Evolutionary conservation across 2,797 vertebrate genomes (phyloP).

Genomic region (Poliocrania exsul): DNA sequence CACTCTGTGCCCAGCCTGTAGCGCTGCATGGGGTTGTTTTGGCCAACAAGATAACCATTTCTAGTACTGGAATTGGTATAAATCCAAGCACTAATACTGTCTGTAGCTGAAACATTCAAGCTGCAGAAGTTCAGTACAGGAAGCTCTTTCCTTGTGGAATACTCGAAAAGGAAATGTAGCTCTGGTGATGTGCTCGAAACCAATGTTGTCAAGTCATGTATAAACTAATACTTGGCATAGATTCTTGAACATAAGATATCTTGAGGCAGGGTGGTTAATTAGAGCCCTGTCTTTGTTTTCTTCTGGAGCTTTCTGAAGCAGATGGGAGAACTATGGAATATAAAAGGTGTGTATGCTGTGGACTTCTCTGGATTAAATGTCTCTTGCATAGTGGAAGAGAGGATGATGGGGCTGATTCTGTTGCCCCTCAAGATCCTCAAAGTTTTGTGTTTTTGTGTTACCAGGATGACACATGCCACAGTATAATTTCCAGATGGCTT

Average conservation of each 20-base stretch:
- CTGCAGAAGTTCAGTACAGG: neutral
- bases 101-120: neutral
- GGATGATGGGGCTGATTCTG: neutral
- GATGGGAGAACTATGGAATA: neutral
- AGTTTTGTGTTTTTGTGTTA: neutral
- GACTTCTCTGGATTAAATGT: neutral
- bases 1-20: too few species aligned
- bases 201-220: neutral
- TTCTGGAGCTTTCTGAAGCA: neutral
- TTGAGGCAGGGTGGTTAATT: neutral
- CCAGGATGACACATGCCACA: neutral
- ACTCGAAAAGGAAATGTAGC: neutral
- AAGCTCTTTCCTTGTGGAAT: neutral
- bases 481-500: slow-evolving; percentile 46
- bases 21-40: too few species aligned
- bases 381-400: neutral
- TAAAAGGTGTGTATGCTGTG: neutral
- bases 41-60: neutral
- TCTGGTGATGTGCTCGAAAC: neutral
- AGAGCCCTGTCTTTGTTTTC: neutral
- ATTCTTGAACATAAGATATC: neutral
- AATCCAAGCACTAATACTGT: neutral
- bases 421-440: neutral
- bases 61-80: neutral
- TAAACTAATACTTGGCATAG: neutral